These are phyloP conservation scores for Acanthacorydalis orientalis DNA, from an alignment of 2,888 invertebrate species.

Conservation along the genomic window DNA sequence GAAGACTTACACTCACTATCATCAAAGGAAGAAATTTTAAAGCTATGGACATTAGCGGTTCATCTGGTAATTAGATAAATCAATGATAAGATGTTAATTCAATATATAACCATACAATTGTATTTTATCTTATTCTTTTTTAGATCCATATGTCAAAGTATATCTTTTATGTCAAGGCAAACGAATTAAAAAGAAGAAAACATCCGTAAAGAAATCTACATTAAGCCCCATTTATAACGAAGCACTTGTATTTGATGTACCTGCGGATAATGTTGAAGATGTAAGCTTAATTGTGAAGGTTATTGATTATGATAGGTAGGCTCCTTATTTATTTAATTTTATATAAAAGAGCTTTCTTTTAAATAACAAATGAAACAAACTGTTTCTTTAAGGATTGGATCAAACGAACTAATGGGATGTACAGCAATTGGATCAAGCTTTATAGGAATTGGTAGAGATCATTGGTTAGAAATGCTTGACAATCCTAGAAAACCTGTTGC, in stretches of 20 bases:
- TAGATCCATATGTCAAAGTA: conserved; percentile 90
- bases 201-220: conserved; percentile 74
- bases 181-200: conserved; percentile 85
- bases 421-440: conserved; percentile 61
- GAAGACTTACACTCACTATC: conserved; percentile 74
- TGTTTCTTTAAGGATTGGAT: conserved; percentile 49
- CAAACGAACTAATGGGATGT: conserved; percentile 75
- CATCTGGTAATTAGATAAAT: conserved; percentile 45
- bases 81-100: no score
- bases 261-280: conserved; percentile 64
- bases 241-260: conserved; percentile 82
- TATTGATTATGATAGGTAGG: conserved; percentile 77
- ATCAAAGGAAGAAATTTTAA: conserved; percentile 83
- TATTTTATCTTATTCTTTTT: conserved; percentile 12
- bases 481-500: conserved; percentile 69
- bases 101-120: conserved; percentile 2
- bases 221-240: conserved; percentile 86
- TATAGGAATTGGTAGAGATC: conserved; percentile 62
- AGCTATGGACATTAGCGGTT: conserved; percentile 88
- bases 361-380: background rate
- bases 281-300: conserved; percentile 71
- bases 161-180: conserved; percentile 75
- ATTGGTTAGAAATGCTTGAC: conserved; percentile 74
- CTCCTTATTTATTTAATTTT: background rate
- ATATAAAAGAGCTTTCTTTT: background rate